A percentile compares a stretch with the other conserved stretches of the same genome.
Conservation (phyloP, 1,140 invertebrate genomes). For the Calliopsis andreniformis region DNA sequence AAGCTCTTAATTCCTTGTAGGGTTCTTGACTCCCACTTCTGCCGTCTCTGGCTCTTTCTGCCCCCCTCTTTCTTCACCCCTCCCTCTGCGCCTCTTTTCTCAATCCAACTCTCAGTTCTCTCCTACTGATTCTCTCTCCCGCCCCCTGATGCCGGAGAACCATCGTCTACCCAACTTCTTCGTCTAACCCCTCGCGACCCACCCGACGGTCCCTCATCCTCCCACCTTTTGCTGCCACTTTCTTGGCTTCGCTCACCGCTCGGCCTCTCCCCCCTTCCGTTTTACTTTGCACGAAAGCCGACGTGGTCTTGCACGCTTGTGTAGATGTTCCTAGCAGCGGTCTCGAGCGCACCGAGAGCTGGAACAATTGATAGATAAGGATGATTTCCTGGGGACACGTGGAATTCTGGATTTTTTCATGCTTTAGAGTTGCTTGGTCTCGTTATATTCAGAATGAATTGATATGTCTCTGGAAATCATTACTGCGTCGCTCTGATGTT, state of each 20-base stretch:
- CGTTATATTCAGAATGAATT: too few relatives aligned
- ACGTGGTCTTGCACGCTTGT: constrained; percentile 58
- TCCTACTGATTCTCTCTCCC: constrained; percentile 46
- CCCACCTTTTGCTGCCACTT: constrained; percentile 55
- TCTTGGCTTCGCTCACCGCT: constrained; percentile 59
- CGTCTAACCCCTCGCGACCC: constrained; percentile 47
- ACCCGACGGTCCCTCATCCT: constrained; percentile 60
- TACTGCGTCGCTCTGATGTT: too few relatives aligned
- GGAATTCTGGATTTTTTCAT: not conserved
- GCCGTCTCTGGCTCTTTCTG: constrained; percentile 54
- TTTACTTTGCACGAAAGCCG: constrained; percentile 67
- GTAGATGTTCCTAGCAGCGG: constrained; percentile 60
- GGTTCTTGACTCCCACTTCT: constrained; percentile 74
- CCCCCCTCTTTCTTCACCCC: not conserved
- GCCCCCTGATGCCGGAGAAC: constrained; percentile 10
- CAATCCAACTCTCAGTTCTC: constrained; percentile 48
- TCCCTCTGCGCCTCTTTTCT: constrained; percentile 39
- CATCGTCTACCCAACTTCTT: constrained; percentile 31
- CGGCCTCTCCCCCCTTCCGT: constrained; percentile 52
- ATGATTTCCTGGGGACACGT: constrained; percentile 12
- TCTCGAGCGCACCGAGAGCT: constrained; percentile 38
- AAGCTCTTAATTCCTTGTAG: constrained; percentile 79
- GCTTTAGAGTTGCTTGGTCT: not conserved
- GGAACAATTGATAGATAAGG: constrained; percentile 31
- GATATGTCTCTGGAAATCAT: too few relatives aligned